Evolutionary conservation across 1,140 invertebrate species (phyloP).

Genomic region (Temnothorax nylanderi): DNA sequence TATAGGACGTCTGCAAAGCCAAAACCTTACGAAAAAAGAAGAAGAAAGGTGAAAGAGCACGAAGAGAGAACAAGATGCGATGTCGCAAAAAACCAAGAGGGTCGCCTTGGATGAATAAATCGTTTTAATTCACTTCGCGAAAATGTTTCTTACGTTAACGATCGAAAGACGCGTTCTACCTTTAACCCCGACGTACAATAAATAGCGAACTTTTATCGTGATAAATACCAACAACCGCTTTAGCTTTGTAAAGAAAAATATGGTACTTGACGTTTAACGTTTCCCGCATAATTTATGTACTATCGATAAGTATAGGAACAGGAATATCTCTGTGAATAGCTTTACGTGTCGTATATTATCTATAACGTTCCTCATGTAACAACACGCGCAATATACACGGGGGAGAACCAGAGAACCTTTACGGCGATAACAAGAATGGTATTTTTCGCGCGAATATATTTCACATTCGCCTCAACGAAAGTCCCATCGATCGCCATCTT

Average conservation of each 20-base stretch:
- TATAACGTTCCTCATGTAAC: conserved; percentile 31
- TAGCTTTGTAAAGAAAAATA: conserved; percentile 14
- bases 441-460: background rate
- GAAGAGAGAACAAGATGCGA: conserved; percentile 24
- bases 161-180: conserved; percentile 22
- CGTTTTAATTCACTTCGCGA: conserved; percentile 39
- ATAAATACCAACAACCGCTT: conserved; percentile 29
- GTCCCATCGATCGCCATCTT: background rate
- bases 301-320: conserved; percentile 39
- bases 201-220: conserved; percentile 39
- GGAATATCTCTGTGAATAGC: conserved; percentile 28
- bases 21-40: background rate
- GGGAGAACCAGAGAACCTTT: background rate
- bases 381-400: background rate
- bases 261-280: background rate
- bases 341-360: conserved; percentile 28
- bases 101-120: conserved; percentile 33
- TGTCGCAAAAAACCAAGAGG: conserved; percentile 59
- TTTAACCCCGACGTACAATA: conserved; percentile 27
- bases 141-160: conserved; percentile 4
- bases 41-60: conserved; percentile 30
- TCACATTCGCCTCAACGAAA: background rate
- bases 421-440: background rate
- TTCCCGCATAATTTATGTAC: conserved; percentile 32
- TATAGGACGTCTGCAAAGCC: background rate